Percentiles rank a stretch among this genome's conserved stretches.
phyloP scores from a whole-genome alignment of 2,797 vertebrate species.

The Octomys mimax region DNA sequence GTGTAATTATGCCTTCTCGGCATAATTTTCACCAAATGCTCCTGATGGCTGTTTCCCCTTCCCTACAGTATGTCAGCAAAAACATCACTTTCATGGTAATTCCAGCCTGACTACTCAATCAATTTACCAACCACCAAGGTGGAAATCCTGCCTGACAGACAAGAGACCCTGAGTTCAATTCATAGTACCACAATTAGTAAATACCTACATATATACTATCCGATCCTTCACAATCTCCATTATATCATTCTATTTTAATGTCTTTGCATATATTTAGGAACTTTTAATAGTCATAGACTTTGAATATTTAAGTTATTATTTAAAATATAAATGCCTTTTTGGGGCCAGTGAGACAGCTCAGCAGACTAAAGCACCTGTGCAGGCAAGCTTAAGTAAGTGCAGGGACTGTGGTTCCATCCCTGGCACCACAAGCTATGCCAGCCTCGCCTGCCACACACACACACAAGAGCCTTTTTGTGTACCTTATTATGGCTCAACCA shows the following conservation, averaged over 20 bases:
- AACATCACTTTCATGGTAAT: not conserved
- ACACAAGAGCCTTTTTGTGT: not conserved
- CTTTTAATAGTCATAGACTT: not conserved
- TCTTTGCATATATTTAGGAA: not conserved
- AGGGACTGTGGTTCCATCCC: no score
- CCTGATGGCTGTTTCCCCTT: not conserved
- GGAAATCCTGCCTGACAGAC: not conserved
- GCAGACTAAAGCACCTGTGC: no score
- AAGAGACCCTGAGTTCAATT: not conserved
- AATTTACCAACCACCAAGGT: not conserved
- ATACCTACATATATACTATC: not conserved
- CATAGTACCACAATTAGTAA: not conserved
- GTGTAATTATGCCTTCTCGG: not conserved
- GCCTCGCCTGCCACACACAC: no score
- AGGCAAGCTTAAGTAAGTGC: no score
- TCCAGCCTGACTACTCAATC: accelerated
- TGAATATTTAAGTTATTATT: not conserved
- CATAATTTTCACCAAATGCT: not conserved
- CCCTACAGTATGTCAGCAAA: not conserved
- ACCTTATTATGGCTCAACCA: not conserved
- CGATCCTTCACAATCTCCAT: not conserved
- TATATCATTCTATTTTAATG: not conserved
- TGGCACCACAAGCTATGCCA: no score
- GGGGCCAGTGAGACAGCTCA: no score
- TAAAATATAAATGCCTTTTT: not conserved